A percentile compares a stretch with the other conserved stretches of the same genome.
Evolutionary conservation across 1,140 invertebrate species (phyloP).

Genomic region (Drosophila serrata): DNA sequence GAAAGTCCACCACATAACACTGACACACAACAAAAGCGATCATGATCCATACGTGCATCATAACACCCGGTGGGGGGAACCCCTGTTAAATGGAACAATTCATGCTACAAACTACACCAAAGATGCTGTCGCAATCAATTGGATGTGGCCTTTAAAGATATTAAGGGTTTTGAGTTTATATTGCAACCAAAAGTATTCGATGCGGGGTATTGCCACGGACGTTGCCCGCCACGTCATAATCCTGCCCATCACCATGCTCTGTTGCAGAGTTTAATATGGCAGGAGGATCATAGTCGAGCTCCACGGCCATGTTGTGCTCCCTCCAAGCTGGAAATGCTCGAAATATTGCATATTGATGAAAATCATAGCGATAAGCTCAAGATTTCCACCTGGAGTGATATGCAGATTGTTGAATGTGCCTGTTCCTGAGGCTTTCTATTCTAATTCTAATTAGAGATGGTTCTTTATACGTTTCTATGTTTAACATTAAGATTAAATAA

Average conservation of each 20-base stretch:
- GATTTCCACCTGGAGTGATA: constrained; percentile 90
- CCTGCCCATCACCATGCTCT: constrained; percentile 91
- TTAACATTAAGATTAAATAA: constrained; percentile 4
- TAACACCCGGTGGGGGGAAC: constrained; percentile 68
- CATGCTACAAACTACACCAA: constrained; percentile 86
- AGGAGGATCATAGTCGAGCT: constrained; percentile 87
- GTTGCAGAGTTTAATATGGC: constrained; percentile 90
- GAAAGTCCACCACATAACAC: constrained; percentile 21
- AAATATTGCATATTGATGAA: constrained; percentile 90
- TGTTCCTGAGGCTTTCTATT: constrained; percentile 87
- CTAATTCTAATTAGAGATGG: not conserved
- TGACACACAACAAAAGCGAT: constrained; percentile 35
- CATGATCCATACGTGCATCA: constrained; percentile 40
- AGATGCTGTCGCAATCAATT: constrained; percentile 89
- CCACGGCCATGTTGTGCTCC: constrained; percentile 91
- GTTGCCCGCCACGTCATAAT: constrained; percentile 90
- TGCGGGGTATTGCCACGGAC: constrained; percentile 90
- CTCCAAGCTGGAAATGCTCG: constrained; percentile 88
- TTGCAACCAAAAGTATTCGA: constrained; percentile 90
- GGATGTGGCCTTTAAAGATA: constrained; percentile 89
- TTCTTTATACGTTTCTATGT: not conserved
- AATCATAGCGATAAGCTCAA: constrained; percentile 88
- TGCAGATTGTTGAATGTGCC: constrained; percentile 90
- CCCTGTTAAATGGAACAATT: constrained; percentile 83
- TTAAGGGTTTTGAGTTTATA: constrained; percentile 90